A percentile compares a stretch with the other conserved stretches of the same genome.
phyloP scores from a whole-genome alignment of 2,113 vertebrate species.

The Spilogale gracilis region DNA sequence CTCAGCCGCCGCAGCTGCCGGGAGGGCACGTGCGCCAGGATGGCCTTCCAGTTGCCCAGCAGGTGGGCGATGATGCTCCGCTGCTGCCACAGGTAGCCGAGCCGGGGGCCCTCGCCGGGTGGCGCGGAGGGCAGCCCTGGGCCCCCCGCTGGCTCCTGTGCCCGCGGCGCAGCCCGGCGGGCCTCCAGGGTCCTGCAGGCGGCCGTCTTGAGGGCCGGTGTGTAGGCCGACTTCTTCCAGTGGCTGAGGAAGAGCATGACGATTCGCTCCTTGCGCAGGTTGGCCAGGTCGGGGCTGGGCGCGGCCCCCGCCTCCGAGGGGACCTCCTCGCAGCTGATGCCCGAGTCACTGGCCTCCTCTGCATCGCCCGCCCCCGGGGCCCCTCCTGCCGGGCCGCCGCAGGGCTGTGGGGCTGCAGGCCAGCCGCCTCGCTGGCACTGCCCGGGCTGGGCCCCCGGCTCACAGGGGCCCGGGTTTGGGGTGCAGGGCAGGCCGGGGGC shows the following conservation, averaged over 20 bases:
- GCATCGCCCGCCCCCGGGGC: accelerated
- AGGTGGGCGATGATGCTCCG: slow-evolving; percentile 91
- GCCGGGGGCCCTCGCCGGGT: slow-evolving; percentile 83
- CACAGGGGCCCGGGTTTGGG: not conserved
- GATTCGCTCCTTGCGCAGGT: slow-evolving; percentile 94
- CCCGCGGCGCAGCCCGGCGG: not conserved
- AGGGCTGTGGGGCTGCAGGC: accelerated
- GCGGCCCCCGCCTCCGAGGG: slow-evolving; percentile 72
- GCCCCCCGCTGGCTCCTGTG: not conserved
- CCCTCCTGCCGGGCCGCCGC: accelerated
- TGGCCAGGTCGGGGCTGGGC: slow-evolving; percentile 86
- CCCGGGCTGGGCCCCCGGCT: accelerated
- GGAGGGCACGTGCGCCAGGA: slow-evolving; percentile 89
- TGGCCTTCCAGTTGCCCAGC: slow-evolving; percentile 92
- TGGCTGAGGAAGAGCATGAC: slow-evolving; percentile 95
- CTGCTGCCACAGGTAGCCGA: slow-evolving; percentile 92
- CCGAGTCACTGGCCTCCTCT: slow-evolving; percentile 87
- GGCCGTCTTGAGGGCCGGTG: slow-evolving; percentile 85
- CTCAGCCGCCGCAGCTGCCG: slow-evolving; percentile 89
- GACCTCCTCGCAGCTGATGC: slow-evolving; percentile 88
- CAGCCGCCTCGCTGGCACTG: not conserved
- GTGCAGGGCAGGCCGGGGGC: not conserved
- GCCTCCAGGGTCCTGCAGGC: slow-evolving; percentile 83
- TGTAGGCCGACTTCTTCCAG: slow-evolving; percentile 94
- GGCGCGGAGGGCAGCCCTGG: not conserved